Evolutionary conservation across 2,797 vertebrate genomes (phyloP).

Genomic region (Garrulus glandarius): DNA sequence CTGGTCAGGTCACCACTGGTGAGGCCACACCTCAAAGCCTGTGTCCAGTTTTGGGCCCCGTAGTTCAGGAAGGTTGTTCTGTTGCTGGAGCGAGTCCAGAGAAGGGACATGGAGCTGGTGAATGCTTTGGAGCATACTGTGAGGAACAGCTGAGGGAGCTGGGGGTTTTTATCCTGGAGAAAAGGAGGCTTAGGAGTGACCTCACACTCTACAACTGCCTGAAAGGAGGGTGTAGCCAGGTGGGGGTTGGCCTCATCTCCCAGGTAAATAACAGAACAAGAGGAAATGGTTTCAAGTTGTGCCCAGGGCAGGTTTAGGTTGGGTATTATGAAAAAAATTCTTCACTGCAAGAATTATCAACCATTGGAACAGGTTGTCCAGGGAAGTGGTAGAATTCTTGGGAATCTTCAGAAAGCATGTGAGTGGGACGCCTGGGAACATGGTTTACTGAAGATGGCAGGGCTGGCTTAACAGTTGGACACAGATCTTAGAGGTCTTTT

Average conservation of each 20-base stretch:
- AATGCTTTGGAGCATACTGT: fast-evolving
- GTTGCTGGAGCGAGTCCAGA: fast-evolving
- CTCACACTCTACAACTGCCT: background rate
- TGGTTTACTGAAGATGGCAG: background rate
- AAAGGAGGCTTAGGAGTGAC: background rate
- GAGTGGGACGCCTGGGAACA: background rate
- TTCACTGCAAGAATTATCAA: background rate
- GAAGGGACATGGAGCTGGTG: fast-evolving
- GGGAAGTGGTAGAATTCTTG: background rate
- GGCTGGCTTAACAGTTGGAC: background rate
- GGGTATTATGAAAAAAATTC: background rate
- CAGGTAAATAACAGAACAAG: background rate
- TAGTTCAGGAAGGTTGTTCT: background rate
- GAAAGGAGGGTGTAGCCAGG: background rate
- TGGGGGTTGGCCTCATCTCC: background rate
- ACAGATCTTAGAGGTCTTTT: background rate
- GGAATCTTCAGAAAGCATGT: background rate
- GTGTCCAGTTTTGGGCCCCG: fast-evolving
- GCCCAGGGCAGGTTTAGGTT: background rate
- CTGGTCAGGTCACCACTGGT: background rate
- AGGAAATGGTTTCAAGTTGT: background rate
- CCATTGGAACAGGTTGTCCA: background rate
- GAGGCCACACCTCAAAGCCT: fast-evolving
- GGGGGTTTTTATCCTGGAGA: background rate
- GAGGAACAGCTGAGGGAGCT: background rate